Percentiles rank a stretch among this genome's conserved stretches.
These are phyloP conservation scores for Peromyscus nudipes DNA, from an alignment of 2,797 vertebrate species.

Conservation along the genomic window DNA sequence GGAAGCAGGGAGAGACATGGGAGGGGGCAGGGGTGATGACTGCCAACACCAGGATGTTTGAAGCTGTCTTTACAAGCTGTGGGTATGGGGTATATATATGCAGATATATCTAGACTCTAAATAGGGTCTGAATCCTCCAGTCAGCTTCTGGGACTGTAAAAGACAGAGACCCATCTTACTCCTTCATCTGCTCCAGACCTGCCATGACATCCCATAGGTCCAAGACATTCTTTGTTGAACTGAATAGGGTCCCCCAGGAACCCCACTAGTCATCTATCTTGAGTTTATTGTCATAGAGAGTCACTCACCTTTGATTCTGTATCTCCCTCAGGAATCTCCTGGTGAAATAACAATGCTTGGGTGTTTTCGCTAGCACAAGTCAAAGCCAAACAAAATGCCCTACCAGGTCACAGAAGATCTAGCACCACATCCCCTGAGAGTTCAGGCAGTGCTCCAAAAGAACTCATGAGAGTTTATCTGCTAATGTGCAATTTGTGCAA, in stretches of 20 bases:
- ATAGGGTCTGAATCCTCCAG: not conserved
- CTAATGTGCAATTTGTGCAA: not conserved
- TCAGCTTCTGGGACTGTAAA: not conserved
- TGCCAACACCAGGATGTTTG: not conserved
- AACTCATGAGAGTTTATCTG: not conserved
- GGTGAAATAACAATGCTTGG: slow-evolving; percentile 37
- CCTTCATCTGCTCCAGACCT: not conserved
- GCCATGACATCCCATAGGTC: not conserved
- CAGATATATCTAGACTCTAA: not conserved
- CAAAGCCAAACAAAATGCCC: not conserved
- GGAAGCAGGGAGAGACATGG: not conserved
- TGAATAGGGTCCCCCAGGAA: not conserved
- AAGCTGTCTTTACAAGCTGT: not conserved
- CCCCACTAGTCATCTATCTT: not conserved
- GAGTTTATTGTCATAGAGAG: not conserved
- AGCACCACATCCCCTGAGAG: not conserved
- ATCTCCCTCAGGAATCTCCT: slow-evolving; percentile 13
- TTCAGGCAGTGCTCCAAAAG: not conserved
- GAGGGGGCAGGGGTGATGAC: accelerated
- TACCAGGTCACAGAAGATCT: not conserved
- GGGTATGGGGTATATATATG: not conserved
- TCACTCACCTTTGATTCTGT: not conserved
- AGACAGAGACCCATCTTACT: not conserved
- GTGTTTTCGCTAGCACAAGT: not conserved
- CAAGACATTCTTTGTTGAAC: not conserved